These are phyloP conservation scores for Decapterus maruadsi DNA, from an alignment of 2,797 vertebrate species.

Conservation along the genomic window DNA sequence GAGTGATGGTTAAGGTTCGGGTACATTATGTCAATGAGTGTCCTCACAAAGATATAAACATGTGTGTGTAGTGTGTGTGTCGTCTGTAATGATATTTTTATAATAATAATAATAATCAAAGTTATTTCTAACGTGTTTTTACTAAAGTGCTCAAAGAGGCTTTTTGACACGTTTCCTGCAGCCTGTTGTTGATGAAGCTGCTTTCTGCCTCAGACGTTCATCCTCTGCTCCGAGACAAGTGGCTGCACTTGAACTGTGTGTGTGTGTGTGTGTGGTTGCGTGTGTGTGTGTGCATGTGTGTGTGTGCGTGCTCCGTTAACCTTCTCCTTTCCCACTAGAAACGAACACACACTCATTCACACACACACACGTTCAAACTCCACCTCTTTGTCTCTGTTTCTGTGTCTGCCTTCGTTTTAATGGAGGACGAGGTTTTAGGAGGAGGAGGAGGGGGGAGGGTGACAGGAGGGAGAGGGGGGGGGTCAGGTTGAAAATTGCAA, in stretches of 20 bases:
- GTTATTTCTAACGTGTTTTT: no score
- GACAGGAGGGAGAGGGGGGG: not conserved
- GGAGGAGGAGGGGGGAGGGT: slow-evolving; percentile 5
- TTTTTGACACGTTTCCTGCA: slow-evolving; percentile 31
- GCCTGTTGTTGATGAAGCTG: slow-evolving; percentile 9
- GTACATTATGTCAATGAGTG: no score
- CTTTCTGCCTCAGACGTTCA: slow-evolving; percentile 40
- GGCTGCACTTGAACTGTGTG: slow-evolving; percentile 51
- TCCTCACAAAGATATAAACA: no score
- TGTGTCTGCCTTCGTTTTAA: slow-evolving; percentile 54
- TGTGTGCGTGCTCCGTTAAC: slow-evolving; percentile 16
- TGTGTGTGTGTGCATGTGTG: not conserved
- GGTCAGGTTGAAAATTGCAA: slow-evolving; percentile 68
- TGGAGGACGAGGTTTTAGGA: slow-evolving; percentile 33
- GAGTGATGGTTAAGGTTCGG: no score
- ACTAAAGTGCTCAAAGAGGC: no score
- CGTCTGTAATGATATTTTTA: no score
- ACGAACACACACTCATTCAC: not conserved
- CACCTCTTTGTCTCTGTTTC: slow-evolving; percentile 59
- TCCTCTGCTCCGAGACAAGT: slow-evolving; percentile 42
- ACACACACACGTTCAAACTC: not conserved
- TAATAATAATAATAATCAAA: no score
- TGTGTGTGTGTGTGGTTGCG: not conserved
- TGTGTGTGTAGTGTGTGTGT: no score
- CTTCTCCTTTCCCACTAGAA: slow-evolving; percentile 33